Base-by-base conservation (phyloP, 2,797 vertebrate genomes). In the Uromys caudimaculatus region DNA sequence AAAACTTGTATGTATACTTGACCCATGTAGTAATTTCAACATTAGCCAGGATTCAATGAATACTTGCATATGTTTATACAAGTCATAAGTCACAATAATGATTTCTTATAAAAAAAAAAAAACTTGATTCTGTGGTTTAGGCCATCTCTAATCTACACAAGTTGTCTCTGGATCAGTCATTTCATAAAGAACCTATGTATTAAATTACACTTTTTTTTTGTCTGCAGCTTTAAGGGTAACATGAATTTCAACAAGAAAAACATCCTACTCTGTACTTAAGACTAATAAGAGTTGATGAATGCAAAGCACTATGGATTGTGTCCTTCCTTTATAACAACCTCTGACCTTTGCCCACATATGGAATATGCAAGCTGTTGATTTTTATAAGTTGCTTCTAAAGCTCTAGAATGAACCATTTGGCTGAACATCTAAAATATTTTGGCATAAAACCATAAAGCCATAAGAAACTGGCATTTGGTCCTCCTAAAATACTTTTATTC, bases 401-500 rank as follows among this genome's bases (percentile, higher is more conserved):
- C 82, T 96, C 50, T 67, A 95, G 69, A 96, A 94, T 95, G 78
- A 95, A 95, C 77, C 44, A 79, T 94, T 91, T 96, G 93, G 84
- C 95, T 95, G 50, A 95, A 87, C 17, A 60, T 79, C 97, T 96
- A 44, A 93, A 97, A 94, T 96, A 93, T 84, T 96, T 96, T 97
- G 95, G 95, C 93, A 38, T 92, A 96, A 92, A 77, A 95, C 81
- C 96, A 98, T 9, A 84, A 97, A 97, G 52, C 75, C 94, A 86
- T 97, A 96, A 96, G 93, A 97, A 97, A 83, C 32, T 97, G 93
- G 97, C 90, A 96, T 64, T 97, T 75, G 13, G 90, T 96, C 77
- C n/a, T 91, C 85, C 62, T 91, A 50, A 41, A 94, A 89, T 93
- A 77, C 81, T 97, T 97, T 97, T 95, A 50, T 89, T 96, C 79